Base-by-base conservation (phyloP, 2,888 invertebrate species). In the Hirtodrosophila histrioides region DNA sequence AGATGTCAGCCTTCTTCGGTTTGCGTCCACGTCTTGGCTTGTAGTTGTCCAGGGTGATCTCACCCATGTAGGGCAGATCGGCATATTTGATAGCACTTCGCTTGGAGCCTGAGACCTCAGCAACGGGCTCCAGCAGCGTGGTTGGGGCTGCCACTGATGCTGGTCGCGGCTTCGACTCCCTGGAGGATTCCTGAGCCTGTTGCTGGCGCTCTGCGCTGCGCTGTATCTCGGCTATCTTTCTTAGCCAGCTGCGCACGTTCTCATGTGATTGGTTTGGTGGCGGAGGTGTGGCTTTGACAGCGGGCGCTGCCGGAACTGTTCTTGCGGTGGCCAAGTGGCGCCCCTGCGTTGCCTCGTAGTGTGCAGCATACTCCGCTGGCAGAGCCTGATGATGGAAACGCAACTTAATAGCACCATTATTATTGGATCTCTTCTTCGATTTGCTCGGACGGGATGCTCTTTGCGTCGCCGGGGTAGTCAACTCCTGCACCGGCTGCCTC, bases 1-100 rank as follows among this genome's bases (percentile, higher is more conserved):
- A 97, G 75, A 97, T 97, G 88, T 97, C 97, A 0, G 97, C 97
- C 90, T 97, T 97, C 89, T 97, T 97, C 0, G 97, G 97, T 88
- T 97, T 97, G 12, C 97, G 93, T 0, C 97, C 97, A 67, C 97
- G 93, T 36, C 97, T 92, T 0, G 97, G 97, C 79, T 97, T 96
- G 10, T 95, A 96, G 91, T 97, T 96, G 88, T 97, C 97, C 55
- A 97, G 91, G 0, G 97, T 97, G 93, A 97, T 97, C 90, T 97
- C 97, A 0, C 97, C 97, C 97, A 97, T 97, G 91, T 97, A 97
- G 0, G 97, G 97, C 44, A 97, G 92, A 87, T 97, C 97, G 43
- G 96, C 95, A 88, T 96, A 97, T 43, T 95, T 95, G 76, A 96
- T 93, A 27, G 69, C 54, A 29, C 94, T 93, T 66, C 92, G 89